Conservation (phyloP, 2,888 invertebrate species). For the Pyralis farinalis region DNA sequence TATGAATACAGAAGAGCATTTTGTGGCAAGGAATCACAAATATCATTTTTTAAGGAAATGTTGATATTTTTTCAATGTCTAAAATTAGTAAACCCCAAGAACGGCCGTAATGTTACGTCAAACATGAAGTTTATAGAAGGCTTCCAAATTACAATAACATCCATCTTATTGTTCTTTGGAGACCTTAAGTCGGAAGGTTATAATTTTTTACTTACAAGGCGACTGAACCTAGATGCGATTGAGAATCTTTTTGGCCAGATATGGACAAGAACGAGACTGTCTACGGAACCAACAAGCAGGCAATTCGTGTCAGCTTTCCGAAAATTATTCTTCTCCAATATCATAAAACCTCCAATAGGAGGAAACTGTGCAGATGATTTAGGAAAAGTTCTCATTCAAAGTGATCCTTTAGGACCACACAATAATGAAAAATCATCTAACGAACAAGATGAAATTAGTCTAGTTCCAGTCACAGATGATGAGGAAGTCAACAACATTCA, state of each 20-base stretch:
- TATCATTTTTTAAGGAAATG: not conserved
- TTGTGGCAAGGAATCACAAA: no score
- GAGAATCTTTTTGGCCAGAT: conserved; percentile 12
- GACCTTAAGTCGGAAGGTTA: conserved; percentile 12
- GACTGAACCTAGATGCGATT: conserved; percentile 9
- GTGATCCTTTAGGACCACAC: no score
- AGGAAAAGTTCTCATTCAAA: not conserved
- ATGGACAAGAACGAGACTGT: not conserved
- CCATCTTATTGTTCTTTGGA: conserved; percentile 10
- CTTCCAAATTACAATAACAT: conserved; percentile 11
- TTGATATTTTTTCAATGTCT: conserved; percentile 4
- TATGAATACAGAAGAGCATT: no score
- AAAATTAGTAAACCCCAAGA: conserved; percentile 7
- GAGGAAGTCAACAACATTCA: no score
- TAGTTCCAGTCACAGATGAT: no score
- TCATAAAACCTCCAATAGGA: not conserved
- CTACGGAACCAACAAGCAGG: conserved; percentile 6
- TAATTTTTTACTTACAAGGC: conserved; percentile 7
- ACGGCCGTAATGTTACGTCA: conserved; percentile 3
- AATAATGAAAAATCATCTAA: no score
- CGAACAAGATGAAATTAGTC: no score
- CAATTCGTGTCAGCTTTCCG: conserved; percentile 10
- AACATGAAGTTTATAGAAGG: conserved; percentile 9
- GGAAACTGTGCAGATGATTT: conserved; percentile 3
- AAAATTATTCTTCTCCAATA: conserved; percentile 6